A percentile compares a stretch with the other conserved stretches of the same genome.
These are phyloP conservation scores for Pantala flavescens DNA, from an alignment of 1,140 invertebrate species.

Conservation along the genomic window DNA sequence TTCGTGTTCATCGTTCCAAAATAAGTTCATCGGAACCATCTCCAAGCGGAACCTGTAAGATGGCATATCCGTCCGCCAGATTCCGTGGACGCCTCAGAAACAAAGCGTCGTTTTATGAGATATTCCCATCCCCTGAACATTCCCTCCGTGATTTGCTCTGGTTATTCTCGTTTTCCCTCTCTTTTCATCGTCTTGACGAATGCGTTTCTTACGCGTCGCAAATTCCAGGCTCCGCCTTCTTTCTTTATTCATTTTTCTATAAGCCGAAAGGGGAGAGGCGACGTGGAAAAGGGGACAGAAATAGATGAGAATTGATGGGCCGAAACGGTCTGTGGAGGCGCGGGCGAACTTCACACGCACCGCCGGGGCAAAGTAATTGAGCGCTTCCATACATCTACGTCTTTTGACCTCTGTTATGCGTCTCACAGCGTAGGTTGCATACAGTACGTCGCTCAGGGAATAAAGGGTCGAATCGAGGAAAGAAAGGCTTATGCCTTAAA, in stretches of 20 bases:
- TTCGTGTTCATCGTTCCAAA: too few relatives aligned
- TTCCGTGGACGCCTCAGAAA: too few relatives aligned
- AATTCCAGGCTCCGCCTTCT: background rate
- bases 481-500: background rate
- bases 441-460: background rate
- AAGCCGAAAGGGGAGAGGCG: background rate
- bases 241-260: background rate
- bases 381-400: background rate
- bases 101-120: too few relatives aligned
- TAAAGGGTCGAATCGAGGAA: background rate
- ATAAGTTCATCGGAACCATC: too few relatives aligned
- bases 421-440: background rate
- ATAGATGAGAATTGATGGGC: constrained; percentile 1
- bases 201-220: background rate
- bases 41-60: too few relatives aligned
- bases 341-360: background rate
- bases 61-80: too few relatives aligned
- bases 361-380: background rate
- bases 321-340: background rate
- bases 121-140: too few relatives aligned
- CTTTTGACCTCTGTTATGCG: constrained; percentile 5
- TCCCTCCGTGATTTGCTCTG: too few relatives aligned
- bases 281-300: background rate
- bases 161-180: background rate
- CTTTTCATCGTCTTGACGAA: background rate